Base-by-base conservation (phyloP, 2,797 vertebrate species). In the Catharus ustulatus region DNA sequence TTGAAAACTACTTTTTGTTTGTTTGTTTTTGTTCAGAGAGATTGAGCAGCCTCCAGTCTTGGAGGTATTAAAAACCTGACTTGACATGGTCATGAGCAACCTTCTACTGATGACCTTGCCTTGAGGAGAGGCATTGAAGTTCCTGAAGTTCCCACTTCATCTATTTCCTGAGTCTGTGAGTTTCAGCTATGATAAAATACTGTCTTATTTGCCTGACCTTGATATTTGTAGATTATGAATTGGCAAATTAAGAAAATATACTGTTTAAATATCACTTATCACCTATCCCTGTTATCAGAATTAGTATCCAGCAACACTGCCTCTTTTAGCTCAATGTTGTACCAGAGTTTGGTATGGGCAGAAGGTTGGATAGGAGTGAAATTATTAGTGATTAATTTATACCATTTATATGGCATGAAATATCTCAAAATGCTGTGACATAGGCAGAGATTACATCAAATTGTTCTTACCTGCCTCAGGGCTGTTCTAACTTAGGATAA, bases 401-500 rank as follows among this genome's bases (percentile, higher is more conserved):
- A 80, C 40, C 45, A 81, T 94, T 94, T 93, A 90, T 36, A 71
- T 30, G 45, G 67, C 9, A 42, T 77, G 51, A 73, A 15, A 40
- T 40, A 40, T 75, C 49, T 76, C 21, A 91, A 93, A 89, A 74
- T 40, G 43, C 59, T 71, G 54, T 88, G 77, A 86, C 73, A 92
- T 43, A 87, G 59, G 59, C 64, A 88, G 57, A 83, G 67, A 84
- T 91, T 95, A 93, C 63, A 82, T 64, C 63, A 95, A 95, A 95
- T 32, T 48, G 40, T 49, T 75, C 59, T 84, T 82, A 82, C 46
- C 54, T 86, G 74, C 84, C 71, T 91, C 36, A 45, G 14, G 91
- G 87, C 52, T 76, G 23, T 83, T 97, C 82, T 80, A 96, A 95
- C 92, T 72, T 79, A 80, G 69, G 59, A 89, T 74, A 90, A 90